A percentile compares a stretch with the other conserved stretches of the same genome.
These are phyloP conservation scores for Lagopus leucura DNA, from an alignment of 2,113 vertebrate species.

Conservation along the genomic window DNA sequence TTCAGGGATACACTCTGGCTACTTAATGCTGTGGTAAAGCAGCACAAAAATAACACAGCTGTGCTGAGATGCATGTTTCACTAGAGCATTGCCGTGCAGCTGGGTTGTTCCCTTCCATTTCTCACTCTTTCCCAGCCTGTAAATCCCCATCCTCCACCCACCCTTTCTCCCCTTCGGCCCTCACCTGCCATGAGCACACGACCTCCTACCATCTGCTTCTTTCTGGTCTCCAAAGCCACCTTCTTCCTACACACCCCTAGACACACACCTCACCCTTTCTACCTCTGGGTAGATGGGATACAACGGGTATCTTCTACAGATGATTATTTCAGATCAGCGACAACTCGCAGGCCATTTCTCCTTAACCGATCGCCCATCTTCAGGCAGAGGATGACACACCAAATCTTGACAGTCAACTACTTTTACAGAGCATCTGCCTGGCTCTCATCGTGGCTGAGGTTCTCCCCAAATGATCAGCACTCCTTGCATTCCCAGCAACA, in stretches of 20 bases:
- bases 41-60: conserved; percentile 48
- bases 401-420: background rate
- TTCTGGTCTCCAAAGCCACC: background rate
- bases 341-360: background rate
- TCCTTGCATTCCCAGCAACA: background rate
- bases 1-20: conserved; percentile 61
- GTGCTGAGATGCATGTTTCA: conserved; percentile 11
- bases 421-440: background rate
- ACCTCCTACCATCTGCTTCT: background rate
- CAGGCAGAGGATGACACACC: background rate
- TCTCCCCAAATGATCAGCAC: background rate
- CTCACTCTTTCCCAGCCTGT: background rate
- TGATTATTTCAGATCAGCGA: background rate
- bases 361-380: background rate
- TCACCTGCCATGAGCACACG: background rate
- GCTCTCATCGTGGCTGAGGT: background rate
- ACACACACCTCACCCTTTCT: background rate
- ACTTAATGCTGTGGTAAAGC: conserved; percentile 47
- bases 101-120: background rate
- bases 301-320: background rate
- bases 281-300: background rate
- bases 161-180: background rate
- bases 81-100: conserved; percentile 15
- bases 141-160: background rate
- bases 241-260: background rate